Percentiles rank a stretch among this genome's conserved stretches.
Evolutionary conservation across 2,888 invertebrate species (phyloP).

Genomic region (Apoderus coryli): DNA sequence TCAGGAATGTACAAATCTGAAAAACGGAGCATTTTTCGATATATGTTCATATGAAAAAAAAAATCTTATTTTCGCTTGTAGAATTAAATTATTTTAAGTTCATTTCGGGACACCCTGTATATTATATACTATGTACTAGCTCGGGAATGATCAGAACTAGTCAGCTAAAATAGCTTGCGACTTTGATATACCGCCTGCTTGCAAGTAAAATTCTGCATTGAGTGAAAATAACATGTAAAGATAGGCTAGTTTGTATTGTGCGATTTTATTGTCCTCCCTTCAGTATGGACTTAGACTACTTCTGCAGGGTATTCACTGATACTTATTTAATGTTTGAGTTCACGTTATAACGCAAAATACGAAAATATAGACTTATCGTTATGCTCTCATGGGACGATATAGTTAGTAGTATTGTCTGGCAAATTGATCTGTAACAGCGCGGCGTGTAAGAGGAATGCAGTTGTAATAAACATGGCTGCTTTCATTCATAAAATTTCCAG

Average conservation of each 20-base stretch:
- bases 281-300: conserved; percentile 2
- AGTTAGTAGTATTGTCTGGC: too few relatives aligned
- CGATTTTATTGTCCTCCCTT: conserved; percentile 2
- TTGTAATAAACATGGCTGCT: too few relatives aligned
- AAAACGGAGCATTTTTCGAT: too few relatives aligned
- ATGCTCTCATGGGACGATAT: too few relatives aligned
- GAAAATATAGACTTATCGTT: conserved; percentile 1
- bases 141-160: conserved; percentile 7
- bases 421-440: too few relatives aligned
- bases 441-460: too few relatives aligned
- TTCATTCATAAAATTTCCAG: too few relatives aligned
- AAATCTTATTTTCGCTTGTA: too few relatives aligned
- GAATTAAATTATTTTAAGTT: too few relatives aligned
- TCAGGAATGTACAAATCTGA: too few relatives aligned
- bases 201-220: conserved; percentile 2
- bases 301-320: background rate
- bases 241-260: conserved; percentile 3
- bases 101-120: too few relatives aligned
- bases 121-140: conserved; percentile 5
- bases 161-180: conserved; percentile 4
- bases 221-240: conserved; percentile 2
- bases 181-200: conserved; percentile 5
- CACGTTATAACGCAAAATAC: conserved; percentile 1
- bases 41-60: too few relatives aligned
- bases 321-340: background rate